Evolutionary conservation across 2,888 invertebrate genomes (phyloP), one percentile per base, ranked within the genome.

Genomic region (Selenia dentaria): DNA sequence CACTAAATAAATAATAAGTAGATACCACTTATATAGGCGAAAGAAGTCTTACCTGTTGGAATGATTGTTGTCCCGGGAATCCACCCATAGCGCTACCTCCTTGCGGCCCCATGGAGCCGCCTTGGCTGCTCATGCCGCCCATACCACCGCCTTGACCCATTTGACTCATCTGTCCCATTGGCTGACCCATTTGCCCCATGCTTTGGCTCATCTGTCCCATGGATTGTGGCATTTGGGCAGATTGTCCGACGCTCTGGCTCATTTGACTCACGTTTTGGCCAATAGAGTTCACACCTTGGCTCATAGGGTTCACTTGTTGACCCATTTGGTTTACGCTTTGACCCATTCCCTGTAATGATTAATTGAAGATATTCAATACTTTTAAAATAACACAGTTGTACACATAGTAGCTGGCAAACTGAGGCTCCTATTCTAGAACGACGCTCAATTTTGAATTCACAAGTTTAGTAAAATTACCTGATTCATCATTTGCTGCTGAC

Each of bases 161-260:
- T 59, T 89, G 83, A n/a, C 82, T 79, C 91, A 93, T 85, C 63
- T 93, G 93, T 37, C 91, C 87, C 77, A 89, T 90, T 1, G 84
- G 78, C 51, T 91, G 91, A 0, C 85, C 77, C 89, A 91, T 90
- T 34, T 90, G 91, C 0, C 81, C 79, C 80, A 91, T 88, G 3
- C 84, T 70, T 42, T 90, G 91, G 25, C 73, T 68, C 89, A 89
- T 88, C 54, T 89, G 88, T 0, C 84, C 74, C 83, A 88, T 86
- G 9, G 82, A 72, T 52, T 88, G 89, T 0, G 80, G 76, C 79
- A 91, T 87, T 49, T 91, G 91, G 0, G 74, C 70, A 0, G 82
- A 73, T 53, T 91, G 91, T 0, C 82, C 84, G 1, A 91, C 89
- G 1, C 81, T 81, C 48, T 90, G 92, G 43, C 74, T 92, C 85